Evolutionary conservation across 2,797 vertebrate species (phyloP).

Genomic region (Lagodon rhomboides): DNA sequence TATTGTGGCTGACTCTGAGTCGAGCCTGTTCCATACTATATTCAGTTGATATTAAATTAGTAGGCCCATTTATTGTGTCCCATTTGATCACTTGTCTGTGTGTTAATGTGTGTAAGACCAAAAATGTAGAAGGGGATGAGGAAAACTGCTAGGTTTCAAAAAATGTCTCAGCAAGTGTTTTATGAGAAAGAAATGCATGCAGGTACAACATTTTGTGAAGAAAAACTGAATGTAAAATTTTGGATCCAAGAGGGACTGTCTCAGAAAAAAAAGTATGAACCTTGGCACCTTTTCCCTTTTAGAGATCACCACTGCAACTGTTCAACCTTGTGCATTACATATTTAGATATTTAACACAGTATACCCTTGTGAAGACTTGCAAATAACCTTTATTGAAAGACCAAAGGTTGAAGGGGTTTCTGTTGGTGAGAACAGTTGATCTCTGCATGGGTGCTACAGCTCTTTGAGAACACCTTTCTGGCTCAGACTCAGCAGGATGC

Average conservation of each 20-base stretch:
- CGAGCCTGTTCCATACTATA: background rate
- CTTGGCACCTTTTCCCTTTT: background rate
- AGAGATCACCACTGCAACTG: background rate
- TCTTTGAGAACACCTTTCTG: conserved; percentile 13
- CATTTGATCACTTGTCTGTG: background rate
- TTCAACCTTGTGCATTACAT: background rate
- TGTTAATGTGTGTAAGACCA: background rate
- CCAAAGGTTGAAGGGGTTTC: background rate
- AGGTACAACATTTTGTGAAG: background rate
- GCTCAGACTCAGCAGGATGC: conserved; percentile 20
- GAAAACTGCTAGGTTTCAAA: background rate
- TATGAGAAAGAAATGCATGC: background rate
- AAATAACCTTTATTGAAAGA: conserved; percentile 3
- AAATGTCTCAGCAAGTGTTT: background rate
- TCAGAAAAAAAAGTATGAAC: background rate
- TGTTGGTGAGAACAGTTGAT: conserved; percentile 8
- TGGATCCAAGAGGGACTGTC: background rate
- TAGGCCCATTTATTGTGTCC: too few relatives aligned
- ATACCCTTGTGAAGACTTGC: background rate
- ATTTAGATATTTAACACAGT: background rate
- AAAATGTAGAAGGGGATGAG: too few relatives aligned
- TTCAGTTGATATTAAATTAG: background rate
- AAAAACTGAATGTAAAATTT: background rate
- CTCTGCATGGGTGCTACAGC: conserved; percentile 12
- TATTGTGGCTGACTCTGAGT: background rate